Conservation (phyloP, 2,113 vertebrate genomes). For the Capreolus pygargus region DNA sequence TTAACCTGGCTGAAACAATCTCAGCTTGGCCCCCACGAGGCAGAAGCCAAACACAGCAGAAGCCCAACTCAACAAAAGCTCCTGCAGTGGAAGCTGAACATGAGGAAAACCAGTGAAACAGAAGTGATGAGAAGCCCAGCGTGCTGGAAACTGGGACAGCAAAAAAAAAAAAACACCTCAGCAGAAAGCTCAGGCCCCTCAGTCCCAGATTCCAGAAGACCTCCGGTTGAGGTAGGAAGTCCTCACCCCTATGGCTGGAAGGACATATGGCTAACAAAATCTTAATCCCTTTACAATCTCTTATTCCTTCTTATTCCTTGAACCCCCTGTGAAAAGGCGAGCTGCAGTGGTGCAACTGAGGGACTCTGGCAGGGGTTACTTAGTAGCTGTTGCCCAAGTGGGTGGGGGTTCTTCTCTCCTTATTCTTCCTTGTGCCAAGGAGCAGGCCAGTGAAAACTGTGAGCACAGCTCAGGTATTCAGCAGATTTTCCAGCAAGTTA, state of each 20-base stretch:
- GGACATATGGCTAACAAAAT: neutral
- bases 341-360: neutral
- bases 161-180: neutral
- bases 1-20: neutral
- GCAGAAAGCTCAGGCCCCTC: neutral
- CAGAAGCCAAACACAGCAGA: neutral
- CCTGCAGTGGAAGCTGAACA: neutral
- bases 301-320: neutral
- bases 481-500: neutral
- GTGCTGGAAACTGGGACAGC: neutral
- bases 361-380: too few species aligned
- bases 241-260: neutral
- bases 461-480: neutral
- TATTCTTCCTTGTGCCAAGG: neutral
- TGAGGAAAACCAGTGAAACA: neutral
- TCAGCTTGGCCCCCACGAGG: fast-evolving
- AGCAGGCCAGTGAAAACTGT: neutral
- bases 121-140: neutral
- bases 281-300: neutral
- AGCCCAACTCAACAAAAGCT: neutral
- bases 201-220: neutral
- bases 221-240: neutral
- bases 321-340: fast-evolving
- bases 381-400: fast-evolving
- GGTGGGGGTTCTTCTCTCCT: neutral